phyloP scores from a whole-genome alignment of 1,140 invertebrate genomes.

The Cydia strobilella region DNA sequence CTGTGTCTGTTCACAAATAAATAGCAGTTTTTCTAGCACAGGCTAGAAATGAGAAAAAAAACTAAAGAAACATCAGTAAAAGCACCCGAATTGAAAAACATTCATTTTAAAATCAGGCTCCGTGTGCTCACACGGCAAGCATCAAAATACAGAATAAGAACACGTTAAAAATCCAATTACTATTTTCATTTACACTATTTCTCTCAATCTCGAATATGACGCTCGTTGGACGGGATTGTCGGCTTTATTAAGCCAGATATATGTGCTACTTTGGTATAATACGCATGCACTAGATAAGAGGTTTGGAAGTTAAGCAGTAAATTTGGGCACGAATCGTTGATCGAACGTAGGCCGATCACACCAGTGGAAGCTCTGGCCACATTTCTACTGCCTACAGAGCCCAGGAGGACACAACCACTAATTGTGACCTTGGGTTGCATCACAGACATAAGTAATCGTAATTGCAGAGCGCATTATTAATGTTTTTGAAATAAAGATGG shows the following conservation, averaged over 20 bases:
- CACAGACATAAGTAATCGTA: too few relatives aligned
- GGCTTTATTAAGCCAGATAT: neutral
- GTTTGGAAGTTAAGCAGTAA: neutral
- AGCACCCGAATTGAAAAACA: neutral
- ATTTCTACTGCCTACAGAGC: neutral
- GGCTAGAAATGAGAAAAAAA: neutral
- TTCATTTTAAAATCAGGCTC: neutral
- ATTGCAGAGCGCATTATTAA: too few relatives aligned
- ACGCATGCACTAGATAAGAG: neutral
- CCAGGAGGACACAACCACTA: neutral
- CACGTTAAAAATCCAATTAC: slow-evolving; percentile 5
- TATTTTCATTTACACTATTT: neutral
- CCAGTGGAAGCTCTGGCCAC: neutral
- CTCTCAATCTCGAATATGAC: neutral
- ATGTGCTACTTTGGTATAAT: neutral
- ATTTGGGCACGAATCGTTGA: slow-evolving; percentile 11
- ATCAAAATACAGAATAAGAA: slow-evolving; percentile 8
- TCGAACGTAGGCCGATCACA: slow-evolving; percentile 9
- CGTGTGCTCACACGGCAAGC: neutral
- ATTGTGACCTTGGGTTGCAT: too few relatives aligned
- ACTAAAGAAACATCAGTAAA: neutral
- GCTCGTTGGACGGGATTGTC: neutral
- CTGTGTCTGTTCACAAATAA: neutral
- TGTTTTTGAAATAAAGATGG: too few relatives aligned
- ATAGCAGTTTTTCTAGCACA: neutral